Conservation (phyloP, 2,888 invertebrate species). For the Reticulitermes lucifugus region DNA sequence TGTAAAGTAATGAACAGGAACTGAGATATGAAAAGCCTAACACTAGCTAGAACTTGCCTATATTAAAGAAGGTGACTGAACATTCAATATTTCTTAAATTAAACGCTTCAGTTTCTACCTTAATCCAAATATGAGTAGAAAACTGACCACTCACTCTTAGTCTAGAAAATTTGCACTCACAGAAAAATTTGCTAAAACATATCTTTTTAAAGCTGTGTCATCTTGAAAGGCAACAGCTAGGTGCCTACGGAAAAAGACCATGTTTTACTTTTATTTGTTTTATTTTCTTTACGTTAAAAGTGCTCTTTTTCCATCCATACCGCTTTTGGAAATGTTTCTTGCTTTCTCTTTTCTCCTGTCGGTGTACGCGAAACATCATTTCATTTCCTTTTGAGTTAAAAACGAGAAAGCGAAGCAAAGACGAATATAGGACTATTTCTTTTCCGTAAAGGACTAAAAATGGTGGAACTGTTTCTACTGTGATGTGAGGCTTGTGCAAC, state of each 20-base stretch:
- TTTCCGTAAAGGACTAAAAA: not conserved
- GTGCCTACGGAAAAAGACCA: not conserved
- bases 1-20: too few relatives aligned
- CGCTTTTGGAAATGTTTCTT: not conserved
- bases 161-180: too few relatives aligned
- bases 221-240: too few relatives aligned
- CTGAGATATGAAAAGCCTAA: too few relatives aligned
- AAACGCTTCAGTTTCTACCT: too few relatives aligned
- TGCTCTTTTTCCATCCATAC: not conserved
- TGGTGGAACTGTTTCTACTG: not conserved
- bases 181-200: too few relatives aligned
- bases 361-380: not conserved
- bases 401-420: slow-evolving; percentile 5
- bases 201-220: not conserved
- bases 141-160: too few relatives aligned
- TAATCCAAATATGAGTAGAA: too few relatives aligned
- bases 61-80: too few relatives aligned
- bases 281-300: not conserved
- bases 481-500: too few relatives aligned
- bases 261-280: not conserved
- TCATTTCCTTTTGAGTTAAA: slow-evolving; percentile 17
- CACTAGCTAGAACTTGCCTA: too few relatives aligned
- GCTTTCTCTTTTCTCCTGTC: not conserved
- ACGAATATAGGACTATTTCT: not conserved
- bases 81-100: too few relatives aligned